Base-by-base conservation (phyloP, 2,888 invertebrate species). In the Aproaerema taeniolella region DNA sequence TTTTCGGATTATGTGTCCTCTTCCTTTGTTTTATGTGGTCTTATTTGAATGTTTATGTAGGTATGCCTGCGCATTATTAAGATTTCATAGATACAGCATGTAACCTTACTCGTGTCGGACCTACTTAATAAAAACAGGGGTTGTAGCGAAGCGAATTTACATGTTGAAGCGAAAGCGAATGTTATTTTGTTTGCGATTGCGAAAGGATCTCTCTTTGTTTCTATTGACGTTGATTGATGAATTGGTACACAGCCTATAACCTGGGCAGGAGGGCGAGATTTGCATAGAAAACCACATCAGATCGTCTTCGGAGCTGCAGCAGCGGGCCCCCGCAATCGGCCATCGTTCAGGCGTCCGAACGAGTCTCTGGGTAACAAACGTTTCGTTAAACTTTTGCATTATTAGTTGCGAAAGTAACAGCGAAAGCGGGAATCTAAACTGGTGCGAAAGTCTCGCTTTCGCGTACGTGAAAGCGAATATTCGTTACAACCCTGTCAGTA, bases 1-100 rank as follows among this genome's bases (percentile, higher is more conserved):
- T 63, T 56, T 65, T 52, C 57, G 53, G 45, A 60, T 52, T 51
- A 42, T 48, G 47, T 55, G 59, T 63, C 46, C 45, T 41, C 41
- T 46, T 30, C 32, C 28, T 36, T 36, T 12, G 14, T n/a, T 11
- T 17, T 24, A 14, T 39, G 29, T 30, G 11, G 17, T 29, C 30
- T 17, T 28, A 35, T 8, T 13, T 38, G 15, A 4, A 14, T 10
- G 28, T 25, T 9, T 7, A 9, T 36, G 26, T 31, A 10, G 6
- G 17, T n/a, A 24, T 9, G 29, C 36, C 17, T 36, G 33, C 20
- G 24, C 10, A 7, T 35, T 28, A 31, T 26, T 31, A 16, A 9
- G 10, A 37, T 35, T 13, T 31, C 37, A 37, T 39, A 13, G 26
- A 39, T 41, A 41, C 39, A 41, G 39, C 45, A 41, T 45, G 41